These are phyloP conservation scores for Ypsolopha sequella DNA, from an alignment of 2,888 invertebrate genomes.

Conservation along the genomic window DNA sequence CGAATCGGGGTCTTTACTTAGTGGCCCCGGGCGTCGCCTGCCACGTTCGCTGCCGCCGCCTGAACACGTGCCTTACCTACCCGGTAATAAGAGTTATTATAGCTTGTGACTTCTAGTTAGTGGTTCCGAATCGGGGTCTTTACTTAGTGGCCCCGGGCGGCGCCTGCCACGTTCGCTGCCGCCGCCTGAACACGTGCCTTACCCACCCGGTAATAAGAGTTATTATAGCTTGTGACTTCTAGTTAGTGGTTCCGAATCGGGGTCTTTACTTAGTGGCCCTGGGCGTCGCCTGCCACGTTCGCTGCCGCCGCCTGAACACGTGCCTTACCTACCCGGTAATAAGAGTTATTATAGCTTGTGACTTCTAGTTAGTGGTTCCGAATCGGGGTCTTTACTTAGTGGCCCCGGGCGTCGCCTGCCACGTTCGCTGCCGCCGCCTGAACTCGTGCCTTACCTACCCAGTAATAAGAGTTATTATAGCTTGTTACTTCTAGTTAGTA, in stretches of 20 bases:
- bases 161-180: neutral
- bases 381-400: conserved; percentile 44
- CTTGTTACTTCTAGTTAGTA: too few species aligned
- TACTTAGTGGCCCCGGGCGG: neutral
- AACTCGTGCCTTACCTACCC: conserved; percentile 62
- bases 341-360: too few species aligned
- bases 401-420: conserved; percentile 49
- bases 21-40: neutral
- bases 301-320: conserved; percentile 33
- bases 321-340: too few species aligned
- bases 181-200: too few species aligned
- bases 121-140: neutral
- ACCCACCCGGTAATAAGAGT: too few species aligned
- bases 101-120: neutral
- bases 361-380: too few species aligned
- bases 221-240: too few species aligned
- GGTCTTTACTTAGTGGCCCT: conserved; percentile 42
- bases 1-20: neutral
- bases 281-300: conserved; percentile 51
- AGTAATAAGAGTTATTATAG: too few species aligned
- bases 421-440: conserved; percentile 33
- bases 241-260: conserved; percentile 51
- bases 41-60: too few species aligned
- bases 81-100: conserved; percentile 26
- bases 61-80: conserved; percentile 30